phyloP scores from a whole-genome alignment of 2,797 vertebrate species.

The Neosilurus hyrtlii region DNA sequence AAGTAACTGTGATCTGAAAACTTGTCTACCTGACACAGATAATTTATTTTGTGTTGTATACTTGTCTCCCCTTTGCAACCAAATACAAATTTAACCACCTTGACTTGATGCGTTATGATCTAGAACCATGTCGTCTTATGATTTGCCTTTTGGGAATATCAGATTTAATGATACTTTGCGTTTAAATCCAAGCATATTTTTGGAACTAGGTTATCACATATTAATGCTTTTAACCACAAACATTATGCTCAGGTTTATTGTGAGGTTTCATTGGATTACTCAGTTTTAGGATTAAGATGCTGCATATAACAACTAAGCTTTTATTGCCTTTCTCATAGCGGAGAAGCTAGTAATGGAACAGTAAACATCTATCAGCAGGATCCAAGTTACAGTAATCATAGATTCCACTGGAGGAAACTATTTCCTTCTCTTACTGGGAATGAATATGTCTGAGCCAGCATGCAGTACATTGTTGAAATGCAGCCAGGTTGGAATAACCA shows the following conservation, averaged over 20 bases:
- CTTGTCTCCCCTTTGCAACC: neutral
- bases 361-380: constrained; percentile 33
- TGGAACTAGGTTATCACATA: neutral
- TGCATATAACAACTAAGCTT: neutral
- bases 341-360: neutral
- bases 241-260: neutral
- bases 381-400: neutral
- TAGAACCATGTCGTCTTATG: constrained; percentile 26
- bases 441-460: constrained; percentile 16
- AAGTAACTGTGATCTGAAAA: too few relatives aligned
- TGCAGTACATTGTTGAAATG: neutral
- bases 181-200: neutral
- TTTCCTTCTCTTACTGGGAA: constrained; percentile 17
- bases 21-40: too few relatives aligned
- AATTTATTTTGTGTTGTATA: neutral
- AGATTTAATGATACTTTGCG: neutral
- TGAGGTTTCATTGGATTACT: neutral
- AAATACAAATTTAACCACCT: constrained; percentile 6
- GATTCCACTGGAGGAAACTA: constrained; percentile 6
- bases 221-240: neutral
- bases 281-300: neutral
- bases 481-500: constrained; percentile 22
- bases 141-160: neutral
- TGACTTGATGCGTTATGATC: constrained; percentile 20
- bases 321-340: neutral